Conservation (phyloP, 2,888 invertebrate genomes). For the Plebejus argus region DNA sequence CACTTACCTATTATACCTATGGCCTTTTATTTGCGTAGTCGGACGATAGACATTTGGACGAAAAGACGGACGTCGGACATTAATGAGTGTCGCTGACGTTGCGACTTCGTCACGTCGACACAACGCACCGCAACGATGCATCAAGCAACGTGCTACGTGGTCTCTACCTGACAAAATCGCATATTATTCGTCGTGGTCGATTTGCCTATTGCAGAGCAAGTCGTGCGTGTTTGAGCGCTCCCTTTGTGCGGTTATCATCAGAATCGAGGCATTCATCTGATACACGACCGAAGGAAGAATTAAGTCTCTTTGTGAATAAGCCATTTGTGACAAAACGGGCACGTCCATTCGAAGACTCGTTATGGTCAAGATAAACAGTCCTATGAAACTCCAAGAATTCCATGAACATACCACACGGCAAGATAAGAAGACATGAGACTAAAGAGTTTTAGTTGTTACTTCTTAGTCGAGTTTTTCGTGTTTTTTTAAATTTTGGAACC, state of each 20-base stretch:
- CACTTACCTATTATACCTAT: too few species aligned
- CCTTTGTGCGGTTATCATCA: conserved; percentile 22
- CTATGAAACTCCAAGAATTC: too few species aligned
- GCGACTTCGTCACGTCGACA: not conserved
- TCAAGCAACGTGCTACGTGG: not conserved
- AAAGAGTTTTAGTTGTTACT: too few species aligned
- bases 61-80: too few species aligned
- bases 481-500: too few species aligned
- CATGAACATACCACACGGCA: too few species aligned
- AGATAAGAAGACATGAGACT: too few species aligned
- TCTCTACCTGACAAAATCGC: not conserved
- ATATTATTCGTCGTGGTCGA: conserved; percentile 16
- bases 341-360: conserved; percentile 12
- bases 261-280: conserved; percentile 28
- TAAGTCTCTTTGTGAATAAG: conserved; percentile 26
- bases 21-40: too few species aligned
- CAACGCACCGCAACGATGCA: not conserved
- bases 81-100: too few species aligned
- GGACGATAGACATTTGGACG: too few species aligned
- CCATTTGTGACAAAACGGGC: conserved; percentile 7
- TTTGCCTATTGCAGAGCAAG: conserved; percentile 22
- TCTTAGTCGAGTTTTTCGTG: too few species aligned
- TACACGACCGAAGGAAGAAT: conserved; percentile 22
- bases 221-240: conserved; percentile 26
- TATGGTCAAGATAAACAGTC: conserved; percentile 4